These are phyloP conservation scores for Zaprionus ornatus DNA, from an alignment of 1,140 invertebrate genomes.

Conservation along the genomic window DNA sequence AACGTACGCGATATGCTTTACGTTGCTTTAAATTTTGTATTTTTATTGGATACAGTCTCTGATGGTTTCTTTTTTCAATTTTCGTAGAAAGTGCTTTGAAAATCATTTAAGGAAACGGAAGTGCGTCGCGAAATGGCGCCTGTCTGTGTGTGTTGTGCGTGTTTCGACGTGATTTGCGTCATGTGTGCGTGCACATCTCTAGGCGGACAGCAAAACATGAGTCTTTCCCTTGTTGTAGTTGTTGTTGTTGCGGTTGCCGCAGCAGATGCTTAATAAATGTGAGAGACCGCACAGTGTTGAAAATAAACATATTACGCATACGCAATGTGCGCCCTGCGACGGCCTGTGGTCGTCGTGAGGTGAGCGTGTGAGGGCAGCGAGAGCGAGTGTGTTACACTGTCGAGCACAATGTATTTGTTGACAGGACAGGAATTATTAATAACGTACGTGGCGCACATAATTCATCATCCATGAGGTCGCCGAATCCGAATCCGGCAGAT, in stretches of 20 bases:
- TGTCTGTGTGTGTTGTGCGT: slow-evolving; percentile 17
- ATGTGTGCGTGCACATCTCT: slow-evolving; percentile 31
- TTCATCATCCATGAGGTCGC: slow-evolving; percentile 61
- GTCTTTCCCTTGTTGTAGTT: background rate
- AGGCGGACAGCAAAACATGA: slow-evolving; percentile 7
- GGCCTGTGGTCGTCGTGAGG: slow-evolving; percentile 3
- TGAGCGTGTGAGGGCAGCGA: slow-evolving; percentile 8
- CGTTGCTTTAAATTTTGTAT: slow-evolving; percentile 8
- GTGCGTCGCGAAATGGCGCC: slow-evolving; percentile 10
- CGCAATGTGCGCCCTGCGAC: slow-evolving; percentile 46
- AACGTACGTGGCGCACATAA: slow-evolving; percentile 80
- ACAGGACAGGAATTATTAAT: slow-evolving; percentile 79
- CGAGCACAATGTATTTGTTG: slow-evolving; percentile 75
- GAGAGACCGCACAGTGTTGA: slow-evolving; percentile 37
- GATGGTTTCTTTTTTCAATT: background rate
- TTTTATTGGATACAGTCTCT: background rate
- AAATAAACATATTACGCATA: slow-evolving; percentile 76
- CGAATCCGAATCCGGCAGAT: slow-evolving; percentile 6
- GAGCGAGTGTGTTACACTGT: slow-evolving; percentile 24
- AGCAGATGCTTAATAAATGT: slow-evolving; percentile 62
- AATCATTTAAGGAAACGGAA: slow-evolving; percentile 18
- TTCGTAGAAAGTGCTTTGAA: slow-evolving; percentile 10
- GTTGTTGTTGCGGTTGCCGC: slow-evolving; percentile 23
- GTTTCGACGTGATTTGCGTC: slow-evolving; percentile 42
- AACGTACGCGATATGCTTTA: slow-evolving; percentile 5